These are phyloP conservation scores for Muscina levida DNA, from an alignment of 2,888 invertebrate genomes.

Conservation along the genomic window DNA sequence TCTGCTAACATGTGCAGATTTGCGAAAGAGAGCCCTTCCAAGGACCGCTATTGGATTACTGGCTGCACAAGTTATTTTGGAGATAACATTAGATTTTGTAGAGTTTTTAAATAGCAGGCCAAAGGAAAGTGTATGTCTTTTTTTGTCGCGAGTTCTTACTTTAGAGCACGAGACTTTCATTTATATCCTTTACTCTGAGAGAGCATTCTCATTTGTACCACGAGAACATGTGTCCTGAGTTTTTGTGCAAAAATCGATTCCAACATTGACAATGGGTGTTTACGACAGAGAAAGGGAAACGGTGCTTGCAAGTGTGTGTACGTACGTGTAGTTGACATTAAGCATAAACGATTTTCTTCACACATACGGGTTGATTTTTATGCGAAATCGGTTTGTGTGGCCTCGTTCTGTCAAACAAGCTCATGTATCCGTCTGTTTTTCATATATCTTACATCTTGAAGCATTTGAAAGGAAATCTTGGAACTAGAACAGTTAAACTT, in stretches of 20 bases:
- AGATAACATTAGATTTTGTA: background rate
- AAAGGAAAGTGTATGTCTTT: constrained; percentile 60
- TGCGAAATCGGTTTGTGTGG: background rate
- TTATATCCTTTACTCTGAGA: constrained; percentile 46
- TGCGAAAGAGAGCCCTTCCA: background rate
- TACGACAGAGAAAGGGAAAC: constrained; percentile 64
- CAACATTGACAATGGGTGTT: constrained; percentile 69
- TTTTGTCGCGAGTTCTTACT: constrained; percentile 36
- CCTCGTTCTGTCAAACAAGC: background rate
- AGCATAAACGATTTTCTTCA: no score
- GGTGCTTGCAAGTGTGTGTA: background rate
- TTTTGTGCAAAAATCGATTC: constrained; percentile 68
- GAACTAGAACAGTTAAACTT: no score
- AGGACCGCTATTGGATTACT: background rate
- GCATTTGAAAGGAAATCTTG: no score
- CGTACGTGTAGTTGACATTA: no score
- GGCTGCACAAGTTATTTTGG: background rate
- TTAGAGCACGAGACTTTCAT: constrained; percentile 48
- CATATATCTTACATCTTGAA: no score
- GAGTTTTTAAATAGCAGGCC: constrained; percentile 27
- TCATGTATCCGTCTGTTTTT: no score
- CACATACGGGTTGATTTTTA: background rate
- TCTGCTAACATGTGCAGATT: no score
- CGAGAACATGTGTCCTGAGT: constrained; percentile 54
- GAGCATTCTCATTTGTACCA: constrained; percentile 60